Evolutionary conservation across 2,888 invertebrate genomes (phyloP).

Genomic region (Ischnus inquisitorius): DNA sequence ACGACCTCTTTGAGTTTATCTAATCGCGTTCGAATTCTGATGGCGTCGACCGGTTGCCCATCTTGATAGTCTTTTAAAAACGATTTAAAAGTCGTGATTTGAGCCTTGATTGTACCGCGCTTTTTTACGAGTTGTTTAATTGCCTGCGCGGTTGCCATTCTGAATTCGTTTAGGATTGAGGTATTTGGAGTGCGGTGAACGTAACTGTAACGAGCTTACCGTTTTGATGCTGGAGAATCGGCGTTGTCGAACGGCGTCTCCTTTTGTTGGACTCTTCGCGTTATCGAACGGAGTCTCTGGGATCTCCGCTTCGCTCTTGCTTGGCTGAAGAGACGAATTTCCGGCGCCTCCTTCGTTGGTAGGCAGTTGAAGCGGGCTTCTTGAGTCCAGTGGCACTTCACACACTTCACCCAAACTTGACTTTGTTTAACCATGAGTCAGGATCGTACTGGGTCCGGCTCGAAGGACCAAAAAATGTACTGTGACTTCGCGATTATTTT

Average conservation of each 20-base stretch:
- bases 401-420: neutral
- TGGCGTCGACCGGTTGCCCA: neutral
- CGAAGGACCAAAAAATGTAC: conserved; percentile 3
- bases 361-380: neutral
- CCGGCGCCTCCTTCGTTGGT: neutral
- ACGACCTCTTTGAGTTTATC: neutral
- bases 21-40: neutral
- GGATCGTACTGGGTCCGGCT: neutral
- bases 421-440: neutral
- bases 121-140: conserved; percentile 8
- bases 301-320: neutral
- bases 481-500: too few relatives aligned
- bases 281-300: neutral
- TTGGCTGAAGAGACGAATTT: neutral
- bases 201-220: neutral
- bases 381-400: neutral
- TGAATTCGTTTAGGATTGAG: neutral
- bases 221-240: neutral
- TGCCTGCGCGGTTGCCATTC: conserved; percentile 1
- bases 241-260: neutral
- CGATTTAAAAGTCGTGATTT: neutral
- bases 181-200: neutral
- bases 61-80: neutral
- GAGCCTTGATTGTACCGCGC: conserved; percentile 1
- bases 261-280: neutral